Evolutionary conservation across 2,797 vertebrate species (phyloP), one percentile per base, ranked within the genome.

Genomic region (Cryptoprocta ferox): DNA sequence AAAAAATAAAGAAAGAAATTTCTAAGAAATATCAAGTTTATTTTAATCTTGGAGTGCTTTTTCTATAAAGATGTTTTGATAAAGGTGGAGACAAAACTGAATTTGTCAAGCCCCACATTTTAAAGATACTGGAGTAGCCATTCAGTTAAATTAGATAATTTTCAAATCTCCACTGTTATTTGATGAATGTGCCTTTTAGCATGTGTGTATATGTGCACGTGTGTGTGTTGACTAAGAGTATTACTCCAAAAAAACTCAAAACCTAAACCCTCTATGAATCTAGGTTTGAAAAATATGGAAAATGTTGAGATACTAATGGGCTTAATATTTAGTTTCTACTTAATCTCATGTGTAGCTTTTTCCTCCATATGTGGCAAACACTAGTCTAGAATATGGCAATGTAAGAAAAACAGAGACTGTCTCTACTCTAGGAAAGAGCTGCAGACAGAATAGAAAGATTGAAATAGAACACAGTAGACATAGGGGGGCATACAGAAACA

Each of bases 1-100:
- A 13, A 90, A 89, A 79, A 2, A 30, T n/a, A 93, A 93, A 90
- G 37, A 93, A 93, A 90, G 37, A 26, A 89, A 86, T 76, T 86
- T 28, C 68, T n/a, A 89, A 70, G 70, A 95, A 93, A 93, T 66
- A n/a, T 65, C 75, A 61, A 87, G 50, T 94, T 89, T 65, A 78
- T 79, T 97, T 97, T 86, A 65, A 84, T 66, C 35, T 89, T 78
- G 24, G 45, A 90, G 68, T 65, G 10, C 56, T 85, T 66, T 90
- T 88, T 30, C 53, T 91, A 3, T 37, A 42, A 78, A 92, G 28
- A n/a, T 75, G 0, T 30, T 28, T 53, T 30, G 6, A 87, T 66
- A 53, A 61, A 86, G 4, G 11, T 65, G 80, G 61, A 92, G 94
- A 84, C 45, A 81, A 96, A 80, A 81, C 28, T 28, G 16, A 79